These are phyloP conservation scores for Hylaea fasciaria DNA, from an alignment of 2,888 invertebrate genomes.

Conservation along the genomic window DNA sequence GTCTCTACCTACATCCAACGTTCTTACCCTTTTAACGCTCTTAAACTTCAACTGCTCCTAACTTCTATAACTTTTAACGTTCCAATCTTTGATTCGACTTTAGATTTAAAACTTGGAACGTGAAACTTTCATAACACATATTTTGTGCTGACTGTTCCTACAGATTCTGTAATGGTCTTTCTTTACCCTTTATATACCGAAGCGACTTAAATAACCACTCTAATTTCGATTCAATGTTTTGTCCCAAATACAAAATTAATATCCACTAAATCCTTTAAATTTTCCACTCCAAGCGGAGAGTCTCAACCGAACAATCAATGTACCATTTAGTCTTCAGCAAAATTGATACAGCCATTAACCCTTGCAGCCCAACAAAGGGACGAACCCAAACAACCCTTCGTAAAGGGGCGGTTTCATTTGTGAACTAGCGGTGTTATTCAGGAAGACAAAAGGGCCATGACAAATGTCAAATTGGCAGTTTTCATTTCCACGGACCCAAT, in stretches of 20 bases:
- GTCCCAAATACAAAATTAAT: constrained; percentile 14
- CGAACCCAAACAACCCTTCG: constrained; percentile 26
- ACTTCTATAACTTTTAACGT: no score
- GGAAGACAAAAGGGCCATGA: constrained; percentile 15
- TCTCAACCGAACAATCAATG: constrained; percentile 30
- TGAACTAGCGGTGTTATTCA: constrained; percentile 1
- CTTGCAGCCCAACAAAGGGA: constrained; percentile 25
- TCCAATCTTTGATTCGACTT: no score
- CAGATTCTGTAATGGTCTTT: not conserved
- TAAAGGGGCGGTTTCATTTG: constrained; percentile 30
- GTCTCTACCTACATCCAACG: no score
- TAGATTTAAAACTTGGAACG: no score
- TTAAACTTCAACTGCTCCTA: no score
- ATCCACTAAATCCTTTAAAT: constrained; percentile 19
- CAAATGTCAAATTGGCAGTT: constrained; percentile 21
- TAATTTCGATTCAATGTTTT: not conserved
- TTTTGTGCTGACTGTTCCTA: no score
- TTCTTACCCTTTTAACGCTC: no score
- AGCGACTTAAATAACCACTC: not conserved
- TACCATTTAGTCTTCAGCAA: constrained; percentile 32
- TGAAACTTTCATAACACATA: no score
- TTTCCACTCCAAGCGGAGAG: constrained; percentile 4
- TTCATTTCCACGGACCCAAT: not conserved
- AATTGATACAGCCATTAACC: constrained; percentile 34
- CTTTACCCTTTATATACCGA: not conserved